Base-by-base conservation (phyloP, 2,888 invertebrate species). In the Watsonalla binaria region DNA sequence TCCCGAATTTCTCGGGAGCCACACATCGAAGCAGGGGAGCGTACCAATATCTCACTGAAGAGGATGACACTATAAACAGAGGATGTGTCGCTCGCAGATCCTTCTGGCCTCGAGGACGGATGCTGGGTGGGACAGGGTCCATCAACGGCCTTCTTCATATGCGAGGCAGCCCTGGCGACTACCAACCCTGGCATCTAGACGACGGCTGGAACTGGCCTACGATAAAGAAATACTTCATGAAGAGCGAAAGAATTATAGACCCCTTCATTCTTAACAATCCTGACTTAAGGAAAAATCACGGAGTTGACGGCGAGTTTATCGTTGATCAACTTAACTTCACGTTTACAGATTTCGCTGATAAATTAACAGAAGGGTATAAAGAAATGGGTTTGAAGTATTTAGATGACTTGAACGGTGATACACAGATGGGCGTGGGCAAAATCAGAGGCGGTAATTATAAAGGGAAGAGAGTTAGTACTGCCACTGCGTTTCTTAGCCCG, bases 391-490 rank as follows among this genome's bases (percentile, higher is more conserved):
- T 92, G 46, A 78, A 80, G 33, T 87, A 82, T 60, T 68, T 91
- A 50, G 77, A 86, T 39, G 79, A 89, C 56, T 72, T 90, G 45
- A 89, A 88, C 55, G 88, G 89, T 0, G 76, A 76, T 0, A 80
- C 82, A 6, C 92, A 92, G 73, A 84, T 92, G 65, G 92, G 92
- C 0, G 83, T 92, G n/a, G 92, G 90, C 13, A 92, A 88, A 62
- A 82, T 92, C 11, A 85, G 91, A 67, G 92, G 92, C 2, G 84
- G 87, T 0, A 84, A 86, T 52, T 61, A 91, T 56, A 82, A 90
- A 60, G 92, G 93, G 0, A 86, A 79, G 57, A 77, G 93, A 63
- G 92, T 92, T 9, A 92, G 92, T 65, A 91, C 92, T 9, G 90
- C 91, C 0, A 92, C 91, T 51, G 91, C 92, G 5, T 92, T 88